phyloP scores from a whole-genome alignment of 2,797 vertebrate genomes.

The Gadopsis bispinosus region DNA sequence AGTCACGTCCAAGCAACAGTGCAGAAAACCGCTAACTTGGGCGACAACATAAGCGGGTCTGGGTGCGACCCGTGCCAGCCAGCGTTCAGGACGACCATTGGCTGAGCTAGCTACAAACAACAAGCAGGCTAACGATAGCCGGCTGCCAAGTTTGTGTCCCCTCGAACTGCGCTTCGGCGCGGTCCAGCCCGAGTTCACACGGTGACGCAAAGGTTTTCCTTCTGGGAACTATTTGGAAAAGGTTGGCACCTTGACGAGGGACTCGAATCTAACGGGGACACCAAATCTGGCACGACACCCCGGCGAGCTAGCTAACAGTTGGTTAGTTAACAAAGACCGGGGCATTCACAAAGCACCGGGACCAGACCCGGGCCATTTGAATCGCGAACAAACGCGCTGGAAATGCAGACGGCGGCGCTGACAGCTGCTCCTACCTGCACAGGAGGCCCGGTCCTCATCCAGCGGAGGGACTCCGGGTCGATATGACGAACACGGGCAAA shows the following conservation, averaged over 20 bases:
- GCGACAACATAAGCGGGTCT: not conserved
- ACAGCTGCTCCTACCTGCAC: conserved; percentile 75
- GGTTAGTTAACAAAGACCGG: conserved; percentile 64
- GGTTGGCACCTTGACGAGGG: not conserved
- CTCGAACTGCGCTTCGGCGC: not conserved
- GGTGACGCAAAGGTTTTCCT: not conserved
- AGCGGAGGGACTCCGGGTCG: conserved; percentile 50
- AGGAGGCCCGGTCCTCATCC: conserved; percentile 75
- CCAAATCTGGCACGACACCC: conserved; percentile 39
- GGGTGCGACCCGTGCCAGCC: too few species aligned
- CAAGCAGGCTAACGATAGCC: conserved; percentile 30
- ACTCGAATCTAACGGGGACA: not conserved
- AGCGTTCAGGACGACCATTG: not conserved
- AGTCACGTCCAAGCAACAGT: too few species aligned
- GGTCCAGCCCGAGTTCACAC: not conserved
- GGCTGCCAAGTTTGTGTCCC: conserved; percentile 38
- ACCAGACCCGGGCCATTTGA: conserved; percentile 23
- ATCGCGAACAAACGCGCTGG: not conserved
- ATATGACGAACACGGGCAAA: conserved; percentile 35
- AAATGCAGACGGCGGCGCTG: conserved; percentile 19
- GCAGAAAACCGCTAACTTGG: not conserved
- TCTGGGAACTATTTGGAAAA: fast-evolving
- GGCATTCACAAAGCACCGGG: conserved; percentile 22
- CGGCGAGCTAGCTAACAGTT: conserved; percentile 67
- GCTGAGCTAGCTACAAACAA: conserved; percentile 6